Conservation (phyloP, 2,888 invertebrate genomes). For the Xylocampa areola region DNA sequence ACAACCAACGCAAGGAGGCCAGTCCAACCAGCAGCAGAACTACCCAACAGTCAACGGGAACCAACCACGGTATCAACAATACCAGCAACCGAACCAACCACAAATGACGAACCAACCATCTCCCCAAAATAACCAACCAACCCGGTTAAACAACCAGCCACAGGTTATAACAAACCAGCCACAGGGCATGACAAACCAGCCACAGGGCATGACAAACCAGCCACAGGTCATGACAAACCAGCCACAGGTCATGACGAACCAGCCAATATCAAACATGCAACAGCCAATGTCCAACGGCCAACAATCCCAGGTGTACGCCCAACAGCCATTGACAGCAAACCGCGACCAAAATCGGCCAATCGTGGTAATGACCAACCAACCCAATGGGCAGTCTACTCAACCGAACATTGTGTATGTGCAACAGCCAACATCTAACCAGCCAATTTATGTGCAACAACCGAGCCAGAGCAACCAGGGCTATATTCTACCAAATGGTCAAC, state of each 20-base stretch:
- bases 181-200: conserved; percentile 25
- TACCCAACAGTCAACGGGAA: conserved; percentile 3
- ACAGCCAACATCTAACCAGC: conserved; percentile 46
- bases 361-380: conserved; percentile 43
- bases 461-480: conserved; percentile 26
- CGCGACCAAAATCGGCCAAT: conserved; percentile 40
- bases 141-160: conserved; percentile 20
- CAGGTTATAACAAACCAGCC: conserved; percentile 15
- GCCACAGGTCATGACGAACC: conserved; percentile 17
- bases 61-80: conserved; percentile 26
- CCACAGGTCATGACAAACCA: conserved; percentile 28
- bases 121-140: conserved; percentile 5
- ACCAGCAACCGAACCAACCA: conserved; percentile 13
- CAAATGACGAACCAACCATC: conserved; percentile 29
- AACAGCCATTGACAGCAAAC: conserved; percentile 37
- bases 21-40: conserved; percentile 15
- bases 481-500: conserved; percentile 17
- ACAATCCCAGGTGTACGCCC: conserved; percentile 32
- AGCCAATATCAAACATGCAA: conserved; percentile 11
- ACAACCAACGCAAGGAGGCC: conserved; percentile 18
- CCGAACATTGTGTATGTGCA: conserved; percentile 39
- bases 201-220: conserved; percentile 14
- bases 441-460: conserved; percentile 43
- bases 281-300: conserved; percentile 10
- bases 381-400: conserved; percentile 38